Evolutionary conservation across 1,140 invertebrate species (phyloP), one percentile per base, ranked within the genome.

Genomic region (Hypothenemus hampei): DNA sequence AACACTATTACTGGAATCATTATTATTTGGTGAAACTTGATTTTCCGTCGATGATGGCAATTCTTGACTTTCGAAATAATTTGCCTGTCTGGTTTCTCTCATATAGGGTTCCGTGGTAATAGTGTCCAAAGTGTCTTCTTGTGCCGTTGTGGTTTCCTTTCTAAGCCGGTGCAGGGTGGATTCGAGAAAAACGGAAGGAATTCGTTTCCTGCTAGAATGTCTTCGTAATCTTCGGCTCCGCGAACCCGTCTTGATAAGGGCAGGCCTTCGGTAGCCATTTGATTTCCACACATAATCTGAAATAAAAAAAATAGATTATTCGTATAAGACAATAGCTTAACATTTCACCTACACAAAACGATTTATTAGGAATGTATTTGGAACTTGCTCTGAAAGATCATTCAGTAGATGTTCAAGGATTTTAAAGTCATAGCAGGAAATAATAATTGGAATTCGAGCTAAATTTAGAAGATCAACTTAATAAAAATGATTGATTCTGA

Each of bases 151-250:
- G 61, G 33, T 70, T 68, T 54, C 74, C 70, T 53, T 69, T 59
- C 20, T 68, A 57, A 5, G 67, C 67, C 37, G 68, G 45, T 39
- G 70, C 62, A 51, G 66, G 66, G 45, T 73, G 65, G 63, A 56
- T 22, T 62, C 62, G 59, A 81, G 77, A 45, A 80, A 75, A 0
- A 81, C 73, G 4, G 76, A 78, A 80, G 71, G 55, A 81, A 81
- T 58, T 80, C 78, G 2, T 74, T 74, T 39, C 79, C 78, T 20
- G 77, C 75, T 11, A 80, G 63, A 31, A 79, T 71, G 56, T 78
- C 78, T 65, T 72, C 74, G 29, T 57, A 50, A 58, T 78, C 47
- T 63, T 71, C 72, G 58, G 68, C 58, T 65, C 67, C 62, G 67
- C 65, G 66, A 13, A 39, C 57, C 21, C 61, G 69, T 61, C 65